Base-by-base conservation (phyloP, 2,797 vertebrate genomes). In the Lagodon rhomboides region DNA sequence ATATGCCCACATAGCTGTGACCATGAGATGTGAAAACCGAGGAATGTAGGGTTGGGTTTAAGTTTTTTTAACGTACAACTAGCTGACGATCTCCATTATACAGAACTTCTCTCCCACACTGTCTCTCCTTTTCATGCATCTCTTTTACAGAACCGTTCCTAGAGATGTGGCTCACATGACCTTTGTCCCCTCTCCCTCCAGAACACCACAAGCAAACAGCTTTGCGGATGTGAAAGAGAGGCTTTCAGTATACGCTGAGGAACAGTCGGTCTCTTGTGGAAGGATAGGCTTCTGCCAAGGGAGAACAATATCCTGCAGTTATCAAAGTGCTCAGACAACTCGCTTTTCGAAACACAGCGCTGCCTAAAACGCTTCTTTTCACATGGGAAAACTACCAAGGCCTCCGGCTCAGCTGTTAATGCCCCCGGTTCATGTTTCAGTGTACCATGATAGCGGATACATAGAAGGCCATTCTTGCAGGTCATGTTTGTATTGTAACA, bases 291-390 rank as follows among this genome's bases (percentile, higher is more conserved):
- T 89, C 90, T 85, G 79, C 83, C 75, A 86, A 83, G 89, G 83
- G 90, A 94, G 77, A 87, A 81, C 72, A 90, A 84, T 87, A 91
- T 93, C 75, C 75, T 87, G 67, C 77, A 77, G 75, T 93, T 88
- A 91, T 91, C 87, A 92, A 92, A 92, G 85, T 77, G 60, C 77
- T 91, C 75, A 79, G 53, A 87, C 68, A 84, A 74, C 83, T 79
- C 8, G 34, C 66, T 80, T 78, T 84, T 70, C 73, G 67, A 72
- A 79, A 70, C 72, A 82, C 82, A 83, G 76, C 65, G 69, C 56
- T 46, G 54, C 79, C 68, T 60, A 83, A 86, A 84, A 85, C 51
- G 55, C 12, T 51, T 73, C 75, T 84, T 75, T 67, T 34, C 58
- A 61, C 79, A 84, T 75, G 80, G 90, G 90, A 86, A 86, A 79